Evolutionary conservation across 2,113 vertebrate genomes (phyloP), one percentile per base, ranked within the genome.

Genomic region (Callipepla squamata): DNA sequence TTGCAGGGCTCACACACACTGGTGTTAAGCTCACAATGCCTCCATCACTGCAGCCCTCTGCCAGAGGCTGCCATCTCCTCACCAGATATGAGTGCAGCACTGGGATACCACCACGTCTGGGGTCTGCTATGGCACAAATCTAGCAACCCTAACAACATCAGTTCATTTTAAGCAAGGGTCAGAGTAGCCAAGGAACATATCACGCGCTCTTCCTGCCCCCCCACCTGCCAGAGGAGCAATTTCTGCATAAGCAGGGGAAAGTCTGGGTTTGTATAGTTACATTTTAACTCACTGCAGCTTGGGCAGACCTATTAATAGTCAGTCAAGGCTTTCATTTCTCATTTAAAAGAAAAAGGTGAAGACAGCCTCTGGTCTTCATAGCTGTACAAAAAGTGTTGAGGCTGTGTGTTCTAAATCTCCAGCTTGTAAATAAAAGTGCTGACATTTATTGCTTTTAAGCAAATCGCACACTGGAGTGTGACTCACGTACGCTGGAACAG

Each of bases 391-490:
- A 87, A 92, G 90, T 28, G 61, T 59, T 78, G 73, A 94, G 90
- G 83, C 75, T 83, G 74, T 26, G 73, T 88, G 47, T 93, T 93
- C 74, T 53, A 95, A 93, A 86, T 92, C 93, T 93, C 95, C 92
- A 1, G 75, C 77, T 63, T 22, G 61, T 89, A 96, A 96, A 94
- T 90, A 96, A 95, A 95, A 94, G 80, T 72, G 66, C 82, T 95
- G 87, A 91, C 93, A 94, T 94, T 94, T 95, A 92, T 70, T 87
- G 79, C 89, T 92, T 94, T 95, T 90, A 95, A 93, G 87, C 72
- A 95, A 94, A 96, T 95, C 95, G 51, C 87, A 93, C 72, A 85
- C 80, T 93, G 87, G 68, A 87, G 94, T 78, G 87, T 96, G 95
- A 96, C 85, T 96, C 91, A 94, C 72, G 85, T 91, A 84, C 69